phyloP scores from a whole-genome alignment of 2,113 vertebrate genomes.

The Sinosuthora webbiana region DNA sequence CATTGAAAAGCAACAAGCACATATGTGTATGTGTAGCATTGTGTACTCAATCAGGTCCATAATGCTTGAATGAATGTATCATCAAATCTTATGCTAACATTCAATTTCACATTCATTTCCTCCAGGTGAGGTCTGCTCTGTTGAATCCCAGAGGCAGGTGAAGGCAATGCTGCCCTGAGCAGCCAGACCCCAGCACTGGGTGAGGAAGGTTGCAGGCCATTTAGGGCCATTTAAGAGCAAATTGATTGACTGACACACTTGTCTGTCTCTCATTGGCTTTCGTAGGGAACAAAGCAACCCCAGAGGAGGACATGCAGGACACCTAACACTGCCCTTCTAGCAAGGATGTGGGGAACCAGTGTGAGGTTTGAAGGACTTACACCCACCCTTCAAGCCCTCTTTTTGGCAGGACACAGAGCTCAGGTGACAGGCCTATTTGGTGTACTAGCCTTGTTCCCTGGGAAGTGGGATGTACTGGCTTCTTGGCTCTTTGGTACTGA shows the following conservation, averaged over 20 bases:
- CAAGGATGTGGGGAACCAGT: neutral
- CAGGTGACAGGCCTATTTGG: neutral
- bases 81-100: neutral
- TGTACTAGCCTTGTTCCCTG: neutral
- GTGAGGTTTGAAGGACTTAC: neutral
- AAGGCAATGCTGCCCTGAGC: neutral
- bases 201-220: neutral
- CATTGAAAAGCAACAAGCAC: neutral
- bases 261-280: neutral
- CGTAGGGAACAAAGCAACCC: neutral
- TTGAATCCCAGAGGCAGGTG: neutral
- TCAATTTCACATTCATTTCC: neutral
- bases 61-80: fast-evolving
- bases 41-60: neutral
- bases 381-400: neutral
- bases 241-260: neutral
- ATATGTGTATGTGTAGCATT: fast-evolving
- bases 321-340: neutral
- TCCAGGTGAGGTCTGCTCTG: neutral
- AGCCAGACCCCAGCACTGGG: neutral
- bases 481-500: neutral
- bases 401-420: neutral
- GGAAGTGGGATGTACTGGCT: neutral
- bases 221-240: neutral
- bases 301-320: neutral